Conservation (phyloP, 2,797 vertebrate species). For the Darevskia mixta region DNA sequence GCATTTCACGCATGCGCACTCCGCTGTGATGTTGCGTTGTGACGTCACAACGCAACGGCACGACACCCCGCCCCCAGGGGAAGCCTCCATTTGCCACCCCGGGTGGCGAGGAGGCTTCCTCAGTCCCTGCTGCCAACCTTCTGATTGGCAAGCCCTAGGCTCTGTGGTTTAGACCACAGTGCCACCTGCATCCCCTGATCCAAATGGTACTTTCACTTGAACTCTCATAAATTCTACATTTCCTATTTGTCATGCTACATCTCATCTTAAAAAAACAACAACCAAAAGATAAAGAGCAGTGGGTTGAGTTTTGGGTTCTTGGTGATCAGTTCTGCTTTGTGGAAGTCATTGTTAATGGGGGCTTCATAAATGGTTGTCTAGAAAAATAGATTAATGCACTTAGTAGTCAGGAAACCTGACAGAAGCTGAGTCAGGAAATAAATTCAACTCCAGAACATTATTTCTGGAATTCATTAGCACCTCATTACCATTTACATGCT, state of each 20-base stretch:
- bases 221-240: constrained; percentile 27
- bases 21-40: no score
- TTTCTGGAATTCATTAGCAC: constrained; percentile 63
- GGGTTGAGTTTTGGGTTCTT: background rate
- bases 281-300: constrained; percentile 29
- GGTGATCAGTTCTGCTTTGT: constrained; percentile 45
- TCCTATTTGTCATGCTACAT: constrained; percentile 44
- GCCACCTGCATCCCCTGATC: background rate
- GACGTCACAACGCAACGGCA: no score
- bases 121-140: no score
- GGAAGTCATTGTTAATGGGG: constrained; percentile 55
- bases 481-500: constrained; percentile 54
- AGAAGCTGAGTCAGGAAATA: constrained; percentile 36
- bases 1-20: no score
- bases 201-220: constrained; percentile 42
- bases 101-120: no score
- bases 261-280: constrained; percentile 3
- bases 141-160: no score
- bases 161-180: no score
- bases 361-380: constrained; percentile 35
- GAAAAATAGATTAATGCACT: constrained; percentile 30
- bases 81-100: no score
- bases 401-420: constrained; percentile 36
- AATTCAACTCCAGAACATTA: constrained; percentile 42
- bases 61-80: no score